These are phyloP conservation scores for Frieseomelitta varia DNA, from an alignment of 1,140 invertebrate species.

Conservation along the genomic window DNA sequence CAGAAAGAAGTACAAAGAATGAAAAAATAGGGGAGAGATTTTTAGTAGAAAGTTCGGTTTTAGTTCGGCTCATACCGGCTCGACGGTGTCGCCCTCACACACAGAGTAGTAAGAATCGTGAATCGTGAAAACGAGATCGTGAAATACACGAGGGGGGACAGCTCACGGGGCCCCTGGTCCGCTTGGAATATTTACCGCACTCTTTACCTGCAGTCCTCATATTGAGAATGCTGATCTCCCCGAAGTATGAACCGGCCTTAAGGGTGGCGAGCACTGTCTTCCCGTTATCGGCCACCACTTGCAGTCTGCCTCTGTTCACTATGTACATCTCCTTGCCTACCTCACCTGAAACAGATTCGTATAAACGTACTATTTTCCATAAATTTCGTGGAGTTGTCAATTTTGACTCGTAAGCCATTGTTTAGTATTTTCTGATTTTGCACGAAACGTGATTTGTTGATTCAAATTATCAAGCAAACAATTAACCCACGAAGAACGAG, in stretches of 20 bases:
- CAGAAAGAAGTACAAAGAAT: conserved; percentile 47
- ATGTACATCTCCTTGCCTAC: conserved; percentile 99
- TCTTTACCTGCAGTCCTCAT: conserved; percentile 99
- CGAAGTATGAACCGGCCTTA: conserved; percentile 99
- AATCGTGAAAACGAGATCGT: conserved; percentile 80
- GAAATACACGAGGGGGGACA: conserved; percentile 76
- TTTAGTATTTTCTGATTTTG: too few species aligned
- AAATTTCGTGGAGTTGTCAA: too few species aligned
- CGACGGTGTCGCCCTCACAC: conserved; percentile 76
- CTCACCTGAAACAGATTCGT: conserved; percentile 88
- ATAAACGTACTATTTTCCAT: too few species aligned
- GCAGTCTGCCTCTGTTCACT: conserved; percentile 96
- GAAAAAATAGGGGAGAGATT: conserved; percentile 1
- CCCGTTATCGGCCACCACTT: conserved; percentile 98
- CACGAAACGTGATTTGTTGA: too few species aligned
- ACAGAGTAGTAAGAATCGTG: conserved; percentile 76
- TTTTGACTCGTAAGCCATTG: too few species aligned
- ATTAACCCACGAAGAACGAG: too few species aligned
- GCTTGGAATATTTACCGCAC: conserved; percentile 94
- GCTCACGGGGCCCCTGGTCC: conserved; percentile 80
- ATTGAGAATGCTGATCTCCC: conserved; percentile 99
- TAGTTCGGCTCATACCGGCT: conserved; percentile 80
- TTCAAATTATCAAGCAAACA: too few species aligned
- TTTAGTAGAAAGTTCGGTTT: conserved; percentile 70
- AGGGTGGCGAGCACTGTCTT: conserved; percentile 98